Percentiles rank a stretch among this genome's conserved stretches.
These are phyloP conservation scores for Rhinolophus sinicus DNA, from an alignment of 2,113 vertebrate genomes.

Conservation along the genomic window DNA sequence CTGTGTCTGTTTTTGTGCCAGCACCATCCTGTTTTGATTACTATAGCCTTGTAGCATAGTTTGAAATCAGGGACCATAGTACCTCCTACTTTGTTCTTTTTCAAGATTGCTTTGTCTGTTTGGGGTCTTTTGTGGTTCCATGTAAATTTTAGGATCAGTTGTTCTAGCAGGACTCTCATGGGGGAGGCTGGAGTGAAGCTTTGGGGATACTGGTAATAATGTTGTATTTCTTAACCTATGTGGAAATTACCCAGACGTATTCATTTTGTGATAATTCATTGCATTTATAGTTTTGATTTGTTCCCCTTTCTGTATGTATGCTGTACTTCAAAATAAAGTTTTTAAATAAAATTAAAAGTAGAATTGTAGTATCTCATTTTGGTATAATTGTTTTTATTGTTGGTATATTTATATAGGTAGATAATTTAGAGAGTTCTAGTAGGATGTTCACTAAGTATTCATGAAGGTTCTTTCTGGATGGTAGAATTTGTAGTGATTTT, in stretches of 20 bases:
- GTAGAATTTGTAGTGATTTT: not conserved
- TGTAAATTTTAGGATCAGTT: not conserved
- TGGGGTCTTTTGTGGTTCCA: too few relatives aligned
- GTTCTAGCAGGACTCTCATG: not conserved
- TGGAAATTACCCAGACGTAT: not conserved
- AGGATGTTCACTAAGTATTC: not conserved
- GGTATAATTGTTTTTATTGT: not conserved
- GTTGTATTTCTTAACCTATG: not conserved
- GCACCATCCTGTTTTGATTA: too few relatives aligned
- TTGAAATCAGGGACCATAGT: too few relatives aligned
- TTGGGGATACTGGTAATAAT: not conserved
- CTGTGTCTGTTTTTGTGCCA: too few relatives aligned
- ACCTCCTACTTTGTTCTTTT: too few relatives aligned
- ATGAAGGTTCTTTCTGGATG: not conserved
- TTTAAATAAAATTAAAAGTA: not conserved
- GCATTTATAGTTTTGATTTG: not conserved
- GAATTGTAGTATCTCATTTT: not conserved
- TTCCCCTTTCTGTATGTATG: not conserved
- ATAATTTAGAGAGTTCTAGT: not conserved
- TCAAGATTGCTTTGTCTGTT: too few relatives aligned
- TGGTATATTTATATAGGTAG: not conserved
- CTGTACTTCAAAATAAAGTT: not conserved
- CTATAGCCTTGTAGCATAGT: too few relatives aligned
- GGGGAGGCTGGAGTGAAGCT: not conserved
- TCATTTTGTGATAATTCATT: not conserved